Evolutionary conservation across 2,888 invertebrate species (phyloP).

Genomic region (Formica aserva): DNA sequence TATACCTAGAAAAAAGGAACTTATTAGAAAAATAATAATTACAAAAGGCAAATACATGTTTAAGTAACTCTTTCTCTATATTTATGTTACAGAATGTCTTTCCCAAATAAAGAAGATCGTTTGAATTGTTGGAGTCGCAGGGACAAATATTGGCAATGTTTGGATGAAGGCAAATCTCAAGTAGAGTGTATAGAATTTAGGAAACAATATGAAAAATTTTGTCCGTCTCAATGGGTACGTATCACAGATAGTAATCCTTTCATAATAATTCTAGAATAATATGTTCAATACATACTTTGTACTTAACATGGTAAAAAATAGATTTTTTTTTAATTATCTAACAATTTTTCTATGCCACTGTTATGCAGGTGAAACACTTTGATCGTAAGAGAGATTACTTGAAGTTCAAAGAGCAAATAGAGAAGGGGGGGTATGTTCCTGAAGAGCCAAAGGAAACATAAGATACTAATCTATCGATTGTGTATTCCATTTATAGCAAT

Average conservation of each 20-base stretch:
- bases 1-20: neutral
- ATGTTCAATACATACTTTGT: slow-evolving; percentile 5
- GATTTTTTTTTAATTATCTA: slow-evolving; percentile 26
- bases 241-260: neutral
- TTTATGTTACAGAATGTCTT: slow-evolving; percentile 89
- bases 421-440: slow-evolving; percentile 94
- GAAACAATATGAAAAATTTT: slow-evolving; percentile 91
- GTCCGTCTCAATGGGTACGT: slow-evolving; percentile 93
- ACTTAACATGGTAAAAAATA: neutral
- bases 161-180: slow-evolving; percentile 90
- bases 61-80: neutral
- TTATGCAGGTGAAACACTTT: slow-evolving; percentile 93
- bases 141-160: slow-evolving; percentile 96
- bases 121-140: slow-evolving; percentile 94
- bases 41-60: neutral
- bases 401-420: slow-evolving; percentile 95
- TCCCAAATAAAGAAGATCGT: slow-evolving; percentile 92
- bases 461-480: slow-evolving; percentile 68
- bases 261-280: neutral
- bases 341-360: slow-evolving; percentile 55
- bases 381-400: slow-evolving; percentile 95
- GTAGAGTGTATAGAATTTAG: slow-evolving; percentile 91
- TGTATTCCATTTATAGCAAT: slow-evolving; percentile 60
- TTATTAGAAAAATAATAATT: neutral
- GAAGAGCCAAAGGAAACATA: slow-evolving; percentile 82